phyloP scores from a whole-genome alignment of 2,888 invertebrate genomes.

The Coecobrya sp. region DNA sequence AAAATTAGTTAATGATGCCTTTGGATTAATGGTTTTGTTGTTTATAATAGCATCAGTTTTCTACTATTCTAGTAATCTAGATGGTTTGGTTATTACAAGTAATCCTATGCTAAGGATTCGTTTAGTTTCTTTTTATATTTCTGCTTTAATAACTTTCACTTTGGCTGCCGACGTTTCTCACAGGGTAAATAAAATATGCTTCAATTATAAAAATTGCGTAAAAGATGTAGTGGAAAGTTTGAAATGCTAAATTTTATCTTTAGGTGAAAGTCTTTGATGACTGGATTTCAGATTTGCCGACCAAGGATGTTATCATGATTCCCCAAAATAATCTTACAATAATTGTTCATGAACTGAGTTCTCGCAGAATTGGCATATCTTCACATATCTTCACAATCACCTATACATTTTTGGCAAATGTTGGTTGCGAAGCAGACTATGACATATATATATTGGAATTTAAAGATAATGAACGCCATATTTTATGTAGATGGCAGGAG shows the following conservation, averaged over 20 bases:
- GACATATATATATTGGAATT: no score
- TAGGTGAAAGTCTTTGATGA: constrained; percentile 56
- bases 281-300: constrained; percentile 23
- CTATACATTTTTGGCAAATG: constrained; percentile 47
- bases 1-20: constrained; percentile 36
- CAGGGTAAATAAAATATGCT: constrained; percentile 34
- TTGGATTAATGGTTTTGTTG: constrained; percentile 29
- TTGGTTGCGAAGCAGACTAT: no score
- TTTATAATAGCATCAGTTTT: constrained; percentile 32
- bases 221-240: background rate
- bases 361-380: constrained; percentile 32
- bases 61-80: constrained; percentile 51
- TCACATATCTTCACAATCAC: constrained; percentile 47
- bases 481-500: constrained; percentile 38
- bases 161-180: constrained; percentile 54
- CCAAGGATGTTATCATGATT: background rate
- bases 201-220: no score
- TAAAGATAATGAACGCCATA: no score
- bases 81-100: constrained; percentile 5
- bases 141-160: background rate
- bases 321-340: constrained; percentile 30
- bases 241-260: background rate
- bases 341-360: constrained; percentile 16
- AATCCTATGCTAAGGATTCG: constrained; percentile 10
- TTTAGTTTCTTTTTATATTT: constrained; percentile 33